These are phyloP conservation scores for Enteromius thamalakanensis DNA, from an alignment of 2,797 vertebrate genomes.

Conservation along the genomic window DNA sequence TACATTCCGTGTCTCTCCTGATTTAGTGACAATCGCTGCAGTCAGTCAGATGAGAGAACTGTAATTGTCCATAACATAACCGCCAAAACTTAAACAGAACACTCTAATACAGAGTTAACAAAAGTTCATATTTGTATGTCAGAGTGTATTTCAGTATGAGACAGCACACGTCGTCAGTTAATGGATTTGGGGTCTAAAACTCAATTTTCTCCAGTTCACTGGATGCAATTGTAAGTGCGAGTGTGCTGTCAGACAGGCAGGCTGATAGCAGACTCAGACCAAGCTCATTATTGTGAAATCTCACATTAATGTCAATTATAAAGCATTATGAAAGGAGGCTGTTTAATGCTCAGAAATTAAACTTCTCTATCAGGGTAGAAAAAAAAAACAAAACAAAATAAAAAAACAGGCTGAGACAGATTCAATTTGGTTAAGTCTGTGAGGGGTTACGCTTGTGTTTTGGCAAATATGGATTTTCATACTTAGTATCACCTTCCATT, in stretches of 20 bases:
- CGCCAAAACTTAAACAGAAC: conserved; percentile 31
- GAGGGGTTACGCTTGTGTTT: background rate
- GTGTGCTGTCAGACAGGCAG: conserved; percentile 34
- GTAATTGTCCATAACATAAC: conserved; percentile 3
- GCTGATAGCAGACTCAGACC: conserved; percentile 51
- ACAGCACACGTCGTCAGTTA: conserved; percentile 55
- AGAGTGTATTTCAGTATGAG: conserved; percentile 57
- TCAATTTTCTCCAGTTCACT: conserved; percentile 65
- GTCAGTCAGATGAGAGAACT: conserved; percentile 7
- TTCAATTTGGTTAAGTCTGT: conserved; percentile 4
- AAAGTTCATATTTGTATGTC: conserved; percentile 68
- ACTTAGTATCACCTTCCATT: background rate
- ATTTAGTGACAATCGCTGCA: background rate
- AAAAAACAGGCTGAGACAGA: conserved; percentile 14
- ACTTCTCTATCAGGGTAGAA: conserved; percentile 26
- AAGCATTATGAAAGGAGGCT: conserved; percentile 44
- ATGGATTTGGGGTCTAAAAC: conserved; percentile 69
- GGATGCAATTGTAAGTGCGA: conserved; percentile 41
- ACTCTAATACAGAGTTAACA: conserved; percentile 49
- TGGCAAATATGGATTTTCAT: conserved; percentile 9
- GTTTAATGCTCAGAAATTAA: conserved; percentile 35
- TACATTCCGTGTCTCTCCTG: conserved; percentile 18
- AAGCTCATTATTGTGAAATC: conserved; percentile 51
- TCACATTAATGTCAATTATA: conserved; percentile 49
- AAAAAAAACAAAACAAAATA: conserved; percentile 10